Base-by-base conservation (phyloP, 2,888 invertebrate genomes). In the Formica aserva region DNA sequence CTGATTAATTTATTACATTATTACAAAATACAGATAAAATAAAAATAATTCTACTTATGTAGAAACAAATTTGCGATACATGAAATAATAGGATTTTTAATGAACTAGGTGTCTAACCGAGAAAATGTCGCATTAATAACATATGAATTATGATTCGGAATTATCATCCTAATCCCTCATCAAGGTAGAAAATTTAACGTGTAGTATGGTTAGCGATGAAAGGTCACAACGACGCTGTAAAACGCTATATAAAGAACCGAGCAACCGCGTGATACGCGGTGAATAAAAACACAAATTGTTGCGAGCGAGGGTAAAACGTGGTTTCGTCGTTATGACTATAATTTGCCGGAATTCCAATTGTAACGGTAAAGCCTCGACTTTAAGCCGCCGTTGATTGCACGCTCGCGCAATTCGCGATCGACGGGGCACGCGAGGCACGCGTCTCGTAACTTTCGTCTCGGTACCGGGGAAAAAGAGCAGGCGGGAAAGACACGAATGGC, bases 381-480 rank as follows among this genome's bases (percentile, higher is more conserved):
- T 69, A 41, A 77, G 8, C 55, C 57, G 71, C 15, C 57, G 41
- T 57, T 45, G 71, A 71, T 78, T 78, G 45, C 72, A 60, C 78
- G 41, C 38, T 77, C 77, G 55, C 48, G 76, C 66, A 22, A 74
- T 71, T 3, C 63, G 35, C 22, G 63, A 63, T 77, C 71, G 72
- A 71, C 77, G 67, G 60, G 41, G 41, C 55, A 60, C 55, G 67
- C 69, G 52, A 45, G 57, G 71, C 26, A 45, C 57, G 81, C 38
- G 41, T 67, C 55, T 41, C 60, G 38, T 72, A 78, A 86, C 74
- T 69, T 66, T 62, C 55, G 41, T 52, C 32, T 41, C 52, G 60
- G 55, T 66, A 75, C 55, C 65, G 69, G 86, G 67, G 67, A 74
- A 87, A 52, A 89, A 83, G 87, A 85, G 87, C 38, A 77, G 67